Evolutionary conservation across 2,888 invertebrate genomes (phyloP).

Genomic region (Eubasilissa splendida): DNA sequence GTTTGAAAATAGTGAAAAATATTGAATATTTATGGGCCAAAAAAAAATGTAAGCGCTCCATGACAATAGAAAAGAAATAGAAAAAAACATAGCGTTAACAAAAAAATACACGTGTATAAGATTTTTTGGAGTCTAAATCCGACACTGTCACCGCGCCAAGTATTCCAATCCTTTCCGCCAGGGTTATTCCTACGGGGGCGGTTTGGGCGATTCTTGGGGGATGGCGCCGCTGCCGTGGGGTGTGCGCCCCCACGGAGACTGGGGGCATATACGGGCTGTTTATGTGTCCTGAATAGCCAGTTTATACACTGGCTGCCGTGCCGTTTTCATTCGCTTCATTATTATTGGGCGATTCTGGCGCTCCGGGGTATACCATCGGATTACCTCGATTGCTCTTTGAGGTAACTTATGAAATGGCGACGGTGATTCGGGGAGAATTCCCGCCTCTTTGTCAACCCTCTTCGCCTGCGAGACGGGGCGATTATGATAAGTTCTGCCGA

Average conservation of each 20-base stretch:
- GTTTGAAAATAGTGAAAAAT: too few species aligned
- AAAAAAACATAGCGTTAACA: too few species aligned
- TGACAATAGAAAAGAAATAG: too few species aligned
- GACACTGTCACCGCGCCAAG: slow-evolving; percentile 1
- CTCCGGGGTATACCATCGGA: slow-evolving; percentile 43
- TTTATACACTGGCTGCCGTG: slow-evolving; percentile 73
- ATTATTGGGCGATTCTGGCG: slow-evolving; percentile 71
- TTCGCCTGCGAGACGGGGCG: slow-evolving; percentile 5
- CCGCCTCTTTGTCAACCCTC: slow-evolving; percentile 15
- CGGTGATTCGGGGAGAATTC: slow-evolving; percentile 25
- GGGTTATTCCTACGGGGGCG: slow-evolving; percentile 18
- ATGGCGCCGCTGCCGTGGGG: slow-evolving; percentile 6
- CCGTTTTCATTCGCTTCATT: slow-evolving; percentile 72
- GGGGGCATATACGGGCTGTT: slow-evolving; percentile 67
- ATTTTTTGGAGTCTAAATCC: background rate
- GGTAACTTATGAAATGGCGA: slow-evolving; percentile 45
- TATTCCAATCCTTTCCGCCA: slow-evolving; percentile 21
- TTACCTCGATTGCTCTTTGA: slow-evolving; percentile 53
- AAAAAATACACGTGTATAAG: too few species aligned
- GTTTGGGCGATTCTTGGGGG: slow-evolving; percentile 1
- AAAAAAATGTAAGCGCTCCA: too few species aligned
- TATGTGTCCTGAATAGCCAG: slow-evolving; percentile 74
- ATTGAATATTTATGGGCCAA: too few species aligned
- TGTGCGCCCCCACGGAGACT: slow-evolving; percentile 9
- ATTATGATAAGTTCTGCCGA: slow-evolving; percentile 26